Percentiles rank a stretch among this genome's conserved stretches.
phyloP scores from a whole-genome alignment of 2,797 vertebrate species.

The Rachycentron canadum region DNA sequence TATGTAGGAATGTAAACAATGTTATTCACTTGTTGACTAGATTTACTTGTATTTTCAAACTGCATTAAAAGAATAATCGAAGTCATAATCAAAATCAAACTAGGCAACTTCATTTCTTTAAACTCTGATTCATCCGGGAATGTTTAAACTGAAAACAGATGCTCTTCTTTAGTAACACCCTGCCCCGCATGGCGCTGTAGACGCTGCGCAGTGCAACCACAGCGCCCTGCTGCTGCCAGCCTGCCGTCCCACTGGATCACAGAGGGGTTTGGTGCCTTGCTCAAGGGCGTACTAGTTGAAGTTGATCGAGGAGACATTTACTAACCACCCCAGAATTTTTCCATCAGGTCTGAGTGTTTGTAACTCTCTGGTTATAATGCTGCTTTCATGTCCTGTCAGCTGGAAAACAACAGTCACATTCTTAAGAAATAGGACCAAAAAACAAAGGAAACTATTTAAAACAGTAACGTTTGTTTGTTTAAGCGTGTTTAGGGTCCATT shows the following conservation, averaged over 20 bases:
- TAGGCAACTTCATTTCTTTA: background rate
- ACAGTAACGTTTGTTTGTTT: background rate
- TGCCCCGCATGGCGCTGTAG: background rate
- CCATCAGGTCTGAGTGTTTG: conserved; percentile 12
- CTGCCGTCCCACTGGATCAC: conserved; percentile 15
- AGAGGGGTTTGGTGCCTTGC: conserved; percentile 12
- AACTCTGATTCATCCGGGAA: conserved; percentile 34
- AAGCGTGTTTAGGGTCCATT: conserved; percentile 6
- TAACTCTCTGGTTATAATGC: background rate
- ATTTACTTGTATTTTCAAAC: background rate
- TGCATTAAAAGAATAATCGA: background rate
- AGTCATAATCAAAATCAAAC: conserved; percentile 16
- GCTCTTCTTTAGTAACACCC: conserved; percentile 11
- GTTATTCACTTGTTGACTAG: too few relatives aligned
- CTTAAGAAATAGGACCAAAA: background rate
- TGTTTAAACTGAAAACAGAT: conserved; percentile 36
- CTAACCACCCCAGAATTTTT: background rate
- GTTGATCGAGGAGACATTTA: background rate
- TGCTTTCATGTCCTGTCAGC: background rate
- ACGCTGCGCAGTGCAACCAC: conserved; percentile 30
- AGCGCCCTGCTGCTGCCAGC: conserved; percentile 16
- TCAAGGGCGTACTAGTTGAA: conserved; percentile 1
- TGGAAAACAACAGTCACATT: conserved; percentile 7
- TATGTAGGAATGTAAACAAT: too few relatives aligned
- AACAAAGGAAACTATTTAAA: background rate